Conservation (phyloP, 1,140 invertebrate species). For the Dendroctonus ponderosae region DNA sequence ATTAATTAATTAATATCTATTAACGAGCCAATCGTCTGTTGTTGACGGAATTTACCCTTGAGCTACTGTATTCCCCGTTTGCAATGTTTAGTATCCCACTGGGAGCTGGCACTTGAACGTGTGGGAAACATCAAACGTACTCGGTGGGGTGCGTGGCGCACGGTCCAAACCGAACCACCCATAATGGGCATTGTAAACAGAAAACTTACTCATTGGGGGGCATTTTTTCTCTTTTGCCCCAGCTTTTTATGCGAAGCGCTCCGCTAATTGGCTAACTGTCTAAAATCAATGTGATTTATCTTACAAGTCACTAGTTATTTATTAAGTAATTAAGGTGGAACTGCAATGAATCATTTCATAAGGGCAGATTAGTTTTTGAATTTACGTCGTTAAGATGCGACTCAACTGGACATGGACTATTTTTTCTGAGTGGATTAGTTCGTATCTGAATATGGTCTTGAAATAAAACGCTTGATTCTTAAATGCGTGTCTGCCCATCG, state of each 20-base stretch:
- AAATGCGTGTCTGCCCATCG: too few relatives aligned
- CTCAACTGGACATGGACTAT: too few relatives aligned
- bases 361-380: too few relatives aligned
- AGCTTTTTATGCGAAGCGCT: neutral
- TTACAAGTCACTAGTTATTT: too few relatives aligned
- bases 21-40: constrained; percentile 25
- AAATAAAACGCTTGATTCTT: too few relatives aligned
- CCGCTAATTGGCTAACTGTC: constrained; percentile 19
- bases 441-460: too few relatives aligned
- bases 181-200: constrained; percentile 34
- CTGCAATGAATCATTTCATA: too few relatives aligned
- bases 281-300: too few relatives aligned
- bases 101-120: constrained; percentile 43
- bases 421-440: too few relatives aligned
- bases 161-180: constrained; percentile 36
- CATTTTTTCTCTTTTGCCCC: constrained; percentile 7
- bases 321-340: too few relatives aligned
- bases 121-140: constrained; percentile 45
- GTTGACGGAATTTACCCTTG: constrained; percentile 35
- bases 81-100: constrained; percentile 32
- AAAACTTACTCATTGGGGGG: constrained; percentile 15
- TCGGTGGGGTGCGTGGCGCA: constrained; percentile 34
- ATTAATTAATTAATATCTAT: constrained; percentile 28
- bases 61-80: constrained; percentile 11
- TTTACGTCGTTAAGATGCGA: too few relatives aligned